Evolutionary conservation across 2,113 vertebrate genomes (phyloP), one percentile per base, ranked within the genome.

Genomic region (Notarius quadriscutis): DNA sequence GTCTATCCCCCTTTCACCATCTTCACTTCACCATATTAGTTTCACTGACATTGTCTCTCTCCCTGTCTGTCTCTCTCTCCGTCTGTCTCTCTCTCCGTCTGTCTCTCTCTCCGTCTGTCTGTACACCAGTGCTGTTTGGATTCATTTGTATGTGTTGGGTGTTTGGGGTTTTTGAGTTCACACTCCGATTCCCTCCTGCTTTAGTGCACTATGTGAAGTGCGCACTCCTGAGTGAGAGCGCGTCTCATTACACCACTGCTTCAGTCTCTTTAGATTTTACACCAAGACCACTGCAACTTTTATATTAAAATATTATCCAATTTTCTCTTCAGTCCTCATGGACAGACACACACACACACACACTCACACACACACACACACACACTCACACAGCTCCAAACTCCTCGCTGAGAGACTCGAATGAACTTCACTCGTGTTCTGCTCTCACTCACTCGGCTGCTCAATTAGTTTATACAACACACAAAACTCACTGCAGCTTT

Each of bases 241-340:
- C n/a, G 48, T 77, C 48, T 12, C 74, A 77, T 77, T 77, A 77
- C 74, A 77, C 74, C 41, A n/a, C 5, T 10, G 14, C 48, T 51
- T 77, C 22, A 25, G 22, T 77, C 48, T n/a, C 74, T n/a, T 11
- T 25, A n/a, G 74, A 77, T 14, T n/a, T 51, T 25, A 77, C 74
- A 77, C 20, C 48, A n/a, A 77, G 22, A 77, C 20, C 74, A 77
- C 22, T 6, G 4, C 22, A 77, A 77, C 74, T 12, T 50, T 77
- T 77, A 77, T n/a, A 77, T 77, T 77, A 53, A 77, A 51, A 77
- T 77, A 77, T n/a, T 50, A 77, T 51, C 41, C 41, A 77, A 77
- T 53, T 77, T 77, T 25, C 74, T 77, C 50, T 53, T 53, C 11
- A 77, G 10, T 77, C 74, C 74, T 53, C 48, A 50, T 12, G 74